phyloP scores from a whole-genome alignment of 2,888 invertebrate genomes.

The Melanostoma mellinum region DNA sequence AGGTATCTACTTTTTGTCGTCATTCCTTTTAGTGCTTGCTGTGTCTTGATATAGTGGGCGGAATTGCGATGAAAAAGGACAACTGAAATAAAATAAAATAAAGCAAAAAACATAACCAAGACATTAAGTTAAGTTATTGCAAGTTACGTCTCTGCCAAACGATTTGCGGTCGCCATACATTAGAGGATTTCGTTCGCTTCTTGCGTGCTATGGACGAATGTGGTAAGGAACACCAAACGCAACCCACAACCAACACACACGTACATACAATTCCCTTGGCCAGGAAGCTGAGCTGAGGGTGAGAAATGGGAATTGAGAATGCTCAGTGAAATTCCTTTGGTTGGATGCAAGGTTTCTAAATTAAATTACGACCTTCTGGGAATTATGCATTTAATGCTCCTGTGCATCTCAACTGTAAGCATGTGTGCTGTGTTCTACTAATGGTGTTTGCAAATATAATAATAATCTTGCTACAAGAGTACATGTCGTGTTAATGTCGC shows the following conservation, averaged over 20 bases:
- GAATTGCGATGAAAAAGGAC: slow-evolving; percentile 15
- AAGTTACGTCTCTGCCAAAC: slow-evolving; percentile 68
- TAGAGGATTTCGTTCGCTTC: slow-evolving; percentile 51
- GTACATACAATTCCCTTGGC: neutral
- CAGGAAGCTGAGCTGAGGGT: neutral
- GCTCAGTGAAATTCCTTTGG: slow-evolving; percentile 42
- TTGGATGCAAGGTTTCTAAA: slow-evolving; percentile 44
- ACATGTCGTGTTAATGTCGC: slow-evolving; percentile 70
- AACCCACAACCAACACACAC: neutral
- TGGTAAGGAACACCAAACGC: slow-evolving; percentile 1
- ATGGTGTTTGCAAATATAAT: slow-evolving; percentile 66
- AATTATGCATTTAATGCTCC: slow-evolving; percentile 69
- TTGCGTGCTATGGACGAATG: slow-evolving; percentile 46
- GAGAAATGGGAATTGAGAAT: slow-evolving; percentile 14
- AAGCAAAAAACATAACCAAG: slow-evolving; percentile 21
- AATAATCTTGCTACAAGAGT: slow-evolving; percentile 67
- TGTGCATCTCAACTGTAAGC: slow-evolving; percentile 57
- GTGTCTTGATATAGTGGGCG: slow-evolving; percentile 23
- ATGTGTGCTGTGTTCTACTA: slow-evolving; percentile 55
- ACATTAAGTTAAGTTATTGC: slow-evolving; percentile 72
- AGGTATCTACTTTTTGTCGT: slow-evolving; percentile 29
- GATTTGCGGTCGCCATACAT: slow-evolving; percentile 70
- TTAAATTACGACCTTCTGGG: slow-evolving; percentile 69
- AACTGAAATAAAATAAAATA: slow-evolving; percentile 21
- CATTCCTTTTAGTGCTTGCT: neutral